phyloP scores from a whole-genome alignment of 2,113 vertebrate species.

The Hypanus sabinus region DNA sequence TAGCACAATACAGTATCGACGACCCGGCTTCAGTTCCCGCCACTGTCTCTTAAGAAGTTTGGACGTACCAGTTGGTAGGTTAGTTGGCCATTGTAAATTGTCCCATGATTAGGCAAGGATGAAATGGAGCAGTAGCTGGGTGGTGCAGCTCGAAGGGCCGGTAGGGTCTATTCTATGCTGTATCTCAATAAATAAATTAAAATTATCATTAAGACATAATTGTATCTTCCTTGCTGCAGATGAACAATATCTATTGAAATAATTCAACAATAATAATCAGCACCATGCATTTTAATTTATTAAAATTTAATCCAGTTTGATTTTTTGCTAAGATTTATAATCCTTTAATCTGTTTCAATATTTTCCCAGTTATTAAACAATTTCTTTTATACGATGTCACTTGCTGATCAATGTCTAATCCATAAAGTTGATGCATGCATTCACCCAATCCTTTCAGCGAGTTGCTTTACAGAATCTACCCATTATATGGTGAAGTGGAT shows the following conservation, averaged over 20 bases:
- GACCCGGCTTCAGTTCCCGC: too few species aligned
- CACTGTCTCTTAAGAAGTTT: too few species aligned
- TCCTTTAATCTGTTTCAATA: neutral
- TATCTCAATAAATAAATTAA: too few species aligned
- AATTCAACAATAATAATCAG: neutral
- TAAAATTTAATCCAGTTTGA: neutral
- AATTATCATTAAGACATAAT: neutral
- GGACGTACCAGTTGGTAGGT: too few species aligned
- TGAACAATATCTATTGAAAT: neutral
- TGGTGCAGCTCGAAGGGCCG: too few species aligned
- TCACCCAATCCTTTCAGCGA: too few species aligned
- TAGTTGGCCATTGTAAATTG: too few species aligned
- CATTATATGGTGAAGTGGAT: neutral
- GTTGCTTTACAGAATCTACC: neutral
- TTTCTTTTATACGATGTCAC: neutral
- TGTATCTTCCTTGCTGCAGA: neutral
- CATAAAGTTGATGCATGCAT: neutral
- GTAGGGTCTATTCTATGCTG: too few species aligned
- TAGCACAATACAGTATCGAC: too few species aligned
- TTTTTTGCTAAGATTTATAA: neutral
- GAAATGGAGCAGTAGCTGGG: too few species aligned
- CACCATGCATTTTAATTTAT: neutral
- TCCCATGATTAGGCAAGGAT: too few species aligned
- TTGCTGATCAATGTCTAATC: neutral
- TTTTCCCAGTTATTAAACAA: neutral